Percentiles rank a stretch among this genome's conserved stretches.
phyloP scores from a whole-genome alignment of 1,140 invertebrate species.

The Limonius californicus region DNA sequence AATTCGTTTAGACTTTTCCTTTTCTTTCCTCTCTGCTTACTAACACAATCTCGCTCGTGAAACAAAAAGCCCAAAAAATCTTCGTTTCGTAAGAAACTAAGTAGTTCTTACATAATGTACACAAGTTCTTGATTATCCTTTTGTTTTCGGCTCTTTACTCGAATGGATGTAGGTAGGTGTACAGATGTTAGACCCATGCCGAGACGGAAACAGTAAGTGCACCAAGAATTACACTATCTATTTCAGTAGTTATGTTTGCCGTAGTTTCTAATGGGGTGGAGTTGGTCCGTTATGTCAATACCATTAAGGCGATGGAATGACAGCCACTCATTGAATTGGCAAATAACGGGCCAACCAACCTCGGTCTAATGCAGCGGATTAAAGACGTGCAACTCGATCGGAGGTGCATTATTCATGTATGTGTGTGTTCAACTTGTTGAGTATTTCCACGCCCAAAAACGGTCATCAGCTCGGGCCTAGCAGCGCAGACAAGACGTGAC shows the following conservation, averaged over 20 bases:
- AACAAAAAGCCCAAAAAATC: too few species aligned
- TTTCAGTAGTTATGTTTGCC: constrained; percentile 19
- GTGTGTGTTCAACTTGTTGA: constrained; percentile 32
- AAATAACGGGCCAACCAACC: too few species aligned
- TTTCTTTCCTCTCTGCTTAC: too few species aligned
- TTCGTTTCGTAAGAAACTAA: background rate
- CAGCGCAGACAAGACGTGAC: constrained; percentile 38
- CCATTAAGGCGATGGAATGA: constrained; percentile 27
- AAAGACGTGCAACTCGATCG: constrained; percentile 6
- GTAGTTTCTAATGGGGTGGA: constrained; percentile 7
- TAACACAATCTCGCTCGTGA: too few species aligned
- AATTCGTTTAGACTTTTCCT: too few species aligned
- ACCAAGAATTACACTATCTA: background rate
- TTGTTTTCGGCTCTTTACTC: background rate
- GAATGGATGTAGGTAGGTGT: too few species aligned
- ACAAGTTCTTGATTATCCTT: background rate
- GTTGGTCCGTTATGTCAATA: constrained; percentile 23
- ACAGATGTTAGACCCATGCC: background rate
- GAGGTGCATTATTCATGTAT: constrained; percentile 29
- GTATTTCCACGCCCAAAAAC: constrained; percentile 34
- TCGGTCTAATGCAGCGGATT: too few species aligned
- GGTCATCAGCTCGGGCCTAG: constrained; percentile 34
- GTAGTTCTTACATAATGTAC: background rate
- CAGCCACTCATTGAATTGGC: constrained; percentile 4
- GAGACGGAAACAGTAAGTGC: background rate